Percentiles rank a stretch among this genome's conserved stretches.
Conservation (phyloP, 92 coral and sea anemone genomes). For the Isaurus tuberculatus region DNA sequence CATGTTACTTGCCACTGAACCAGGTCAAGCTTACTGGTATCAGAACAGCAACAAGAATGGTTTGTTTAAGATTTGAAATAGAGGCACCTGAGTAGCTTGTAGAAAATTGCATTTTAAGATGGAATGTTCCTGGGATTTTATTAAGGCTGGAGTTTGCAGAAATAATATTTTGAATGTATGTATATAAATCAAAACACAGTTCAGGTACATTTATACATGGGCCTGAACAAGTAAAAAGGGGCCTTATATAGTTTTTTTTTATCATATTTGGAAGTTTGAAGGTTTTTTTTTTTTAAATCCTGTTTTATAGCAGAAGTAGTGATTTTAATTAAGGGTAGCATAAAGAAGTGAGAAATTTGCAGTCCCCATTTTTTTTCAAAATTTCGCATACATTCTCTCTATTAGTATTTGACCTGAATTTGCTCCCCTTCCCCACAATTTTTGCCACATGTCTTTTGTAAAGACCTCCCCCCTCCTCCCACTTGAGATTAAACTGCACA, state of each 20-base stretch:
- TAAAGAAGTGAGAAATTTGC: slow-evolving; percentile 6
- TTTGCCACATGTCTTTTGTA: background rate
- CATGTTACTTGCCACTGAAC: slow-evolving; percentile 10
- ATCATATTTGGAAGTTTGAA: background rate
- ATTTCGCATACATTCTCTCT: background rate
- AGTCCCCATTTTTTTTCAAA: background rate
- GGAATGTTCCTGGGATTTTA: background rate
- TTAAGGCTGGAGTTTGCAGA: slow-evolving; percentile 9
- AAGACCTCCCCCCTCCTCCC: background rate
- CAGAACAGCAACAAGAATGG: slow-evolving; percentile 13
- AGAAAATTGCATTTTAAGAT: background rate
- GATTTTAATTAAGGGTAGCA: background rate
- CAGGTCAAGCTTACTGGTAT: slow-evolving; percentile 4
- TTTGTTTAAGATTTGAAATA: slow-evolving; percentile 16
- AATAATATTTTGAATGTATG: background rate
- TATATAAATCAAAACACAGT: background rate
- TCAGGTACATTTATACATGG: slow-evolving; percentile 1
- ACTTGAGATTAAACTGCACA: background rate
- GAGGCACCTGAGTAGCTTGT: slow-evolving; percentile 6
- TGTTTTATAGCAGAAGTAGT: slow-evolving; percentile 7
- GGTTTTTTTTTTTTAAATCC: background rate
- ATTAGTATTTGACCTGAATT: too few species aligned
- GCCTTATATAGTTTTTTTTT: background rate
- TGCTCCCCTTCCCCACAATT: background rate
- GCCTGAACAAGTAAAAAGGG: slow-evolving; percentile 9